Conservation (phyloP, 2,113 vertebrate genomes). For the Colinus virginianus region DNA sequence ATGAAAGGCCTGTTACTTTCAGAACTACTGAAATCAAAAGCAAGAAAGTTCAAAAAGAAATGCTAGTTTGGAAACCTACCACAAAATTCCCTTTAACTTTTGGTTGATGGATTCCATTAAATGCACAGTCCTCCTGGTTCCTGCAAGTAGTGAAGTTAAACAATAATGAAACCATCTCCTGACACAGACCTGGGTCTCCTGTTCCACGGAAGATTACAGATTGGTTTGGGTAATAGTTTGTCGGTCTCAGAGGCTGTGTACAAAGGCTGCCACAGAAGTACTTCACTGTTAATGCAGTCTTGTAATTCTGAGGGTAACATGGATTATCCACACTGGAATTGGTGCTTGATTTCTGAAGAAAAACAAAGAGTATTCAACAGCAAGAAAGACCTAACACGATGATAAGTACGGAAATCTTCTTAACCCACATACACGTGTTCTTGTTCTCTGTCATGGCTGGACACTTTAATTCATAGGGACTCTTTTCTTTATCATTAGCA, state of each 20-base stretch:
- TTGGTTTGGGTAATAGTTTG: constrained; percentile 63
- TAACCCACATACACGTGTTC: neutral
- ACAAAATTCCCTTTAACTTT: constrained; percentile 85
- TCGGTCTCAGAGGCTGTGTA: constrained; percentile 74
- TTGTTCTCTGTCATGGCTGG: neutral
- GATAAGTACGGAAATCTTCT: neutral
- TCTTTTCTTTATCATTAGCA: neutral
- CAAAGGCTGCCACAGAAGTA: constrained; percentile 86
- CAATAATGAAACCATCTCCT: constrained; percentile 77
- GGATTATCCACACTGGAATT: constrained; percentile 80
- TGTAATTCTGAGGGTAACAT: constrained; percentile 84
- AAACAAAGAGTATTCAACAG: neutral
- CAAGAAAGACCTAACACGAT: neutral
- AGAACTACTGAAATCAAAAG: neutral
- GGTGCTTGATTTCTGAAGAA: constrained; percentile 57
- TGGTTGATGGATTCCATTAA: constrained; percentile 86
- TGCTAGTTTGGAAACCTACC: constrained; percentile 77
- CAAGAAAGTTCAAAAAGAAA: neutral
- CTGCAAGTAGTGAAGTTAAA: constrained; percentile 85
- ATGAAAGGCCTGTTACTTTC: neutral
- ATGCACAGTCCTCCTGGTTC: constrained; percentile 79
- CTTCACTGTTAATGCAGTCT: constrained; percentile 56
- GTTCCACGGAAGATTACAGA: constrained; percentile 79
- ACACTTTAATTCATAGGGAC: neutral
- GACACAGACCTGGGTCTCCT: constrained; percentile 79